These are phyloP conservation scores for Neotoma lepida DNA, from an alignment of 2,113 vertebrate genomes.

Conservation along the genomic window DNA sequence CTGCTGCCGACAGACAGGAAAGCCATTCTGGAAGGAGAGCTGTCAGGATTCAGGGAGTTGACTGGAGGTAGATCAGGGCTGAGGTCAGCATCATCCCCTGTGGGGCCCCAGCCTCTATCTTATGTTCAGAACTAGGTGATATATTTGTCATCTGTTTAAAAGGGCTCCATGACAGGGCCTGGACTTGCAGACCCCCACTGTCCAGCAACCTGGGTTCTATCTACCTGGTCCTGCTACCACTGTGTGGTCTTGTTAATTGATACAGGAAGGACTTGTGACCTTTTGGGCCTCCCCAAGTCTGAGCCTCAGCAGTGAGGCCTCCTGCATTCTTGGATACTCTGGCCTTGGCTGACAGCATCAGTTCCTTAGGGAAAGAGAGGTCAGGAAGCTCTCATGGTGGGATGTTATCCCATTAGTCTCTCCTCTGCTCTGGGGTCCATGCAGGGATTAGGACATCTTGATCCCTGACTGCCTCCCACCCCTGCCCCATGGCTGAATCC, in stretches of 20 bases:
- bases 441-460: neutral
- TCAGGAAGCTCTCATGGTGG: constrained; percentile 33
- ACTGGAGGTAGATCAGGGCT: neutral
- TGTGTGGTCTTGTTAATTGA: too few relatives aligned
- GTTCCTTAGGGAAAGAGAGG: constrained; percentile 39
- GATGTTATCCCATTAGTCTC: neutral
- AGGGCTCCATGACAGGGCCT: constrained; percentile 13
- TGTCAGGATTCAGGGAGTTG: neutral
- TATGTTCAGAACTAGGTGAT: neutral
- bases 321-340: constrained; percentile 20
- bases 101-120: neutral
- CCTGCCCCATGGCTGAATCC: neutral
- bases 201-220: neutral
- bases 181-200: neutral
- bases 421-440: neutral
- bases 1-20: neutral
- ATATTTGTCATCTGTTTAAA: constrained; percentile 20
- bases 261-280: neutral
- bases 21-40: neutral
- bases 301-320: neutral
- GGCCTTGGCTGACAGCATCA: neutral
- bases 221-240: neutral
- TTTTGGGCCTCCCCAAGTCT: neutral
- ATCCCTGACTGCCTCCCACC: neutral
- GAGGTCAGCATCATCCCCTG: neutral